A percentile compares a stretch with the other conserved stretches of the same genome.
phyloP scores from a whole-genome alignment of 2,113 vertebrate genomes.

The Lampris megalopsis region DNA sequence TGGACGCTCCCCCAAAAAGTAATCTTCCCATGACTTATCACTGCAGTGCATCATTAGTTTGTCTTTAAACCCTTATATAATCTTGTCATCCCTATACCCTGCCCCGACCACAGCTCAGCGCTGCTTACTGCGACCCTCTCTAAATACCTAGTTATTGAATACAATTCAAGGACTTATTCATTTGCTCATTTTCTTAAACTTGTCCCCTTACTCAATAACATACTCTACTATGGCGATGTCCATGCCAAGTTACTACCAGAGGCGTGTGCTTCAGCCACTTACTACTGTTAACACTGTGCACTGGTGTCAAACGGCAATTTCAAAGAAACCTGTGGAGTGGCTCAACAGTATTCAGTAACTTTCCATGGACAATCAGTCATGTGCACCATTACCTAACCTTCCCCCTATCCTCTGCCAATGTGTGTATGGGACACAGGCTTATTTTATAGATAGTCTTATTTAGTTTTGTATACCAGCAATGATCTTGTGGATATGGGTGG shows the following conservation, averaged over 20 bases:
- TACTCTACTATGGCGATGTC: background rate
- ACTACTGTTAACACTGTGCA: background rate
- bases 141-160: too few species aligned
- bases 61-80: conserved; percentile 24
- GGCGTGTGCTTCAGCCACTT: background rate
- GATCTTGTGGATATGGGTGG: too few species aligned
- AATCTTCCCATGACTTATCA: too few species aligned
- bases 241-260: background rate
- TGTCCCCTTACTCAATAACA: background rate
- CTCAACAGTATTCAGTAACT: background rate
- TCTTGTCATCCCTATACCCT: conserved; percentile 1
- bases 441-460: too few species aligned
- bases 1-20: too few species aligned
- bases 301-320: background rate
- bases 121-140: background rate
- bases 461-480: too few species aligned
- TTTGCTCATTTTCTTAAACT: too few species aligned
- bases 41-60: background rate
- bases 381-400: conserved; percentile 29
- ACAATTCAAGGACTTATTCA: too few species aligned
- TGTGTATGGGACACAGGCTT: too few species aligned
- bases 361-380: conserved; percentile 21
- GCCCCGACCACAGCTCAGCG: conserved; percentile 21
- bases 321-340: conserved; percentile 22
- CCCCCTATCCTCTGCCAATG: background rate